phyloP scores from a whole-genome alignment of 2,797 vertebrate species.

The Pampus argenteus region DNA sequence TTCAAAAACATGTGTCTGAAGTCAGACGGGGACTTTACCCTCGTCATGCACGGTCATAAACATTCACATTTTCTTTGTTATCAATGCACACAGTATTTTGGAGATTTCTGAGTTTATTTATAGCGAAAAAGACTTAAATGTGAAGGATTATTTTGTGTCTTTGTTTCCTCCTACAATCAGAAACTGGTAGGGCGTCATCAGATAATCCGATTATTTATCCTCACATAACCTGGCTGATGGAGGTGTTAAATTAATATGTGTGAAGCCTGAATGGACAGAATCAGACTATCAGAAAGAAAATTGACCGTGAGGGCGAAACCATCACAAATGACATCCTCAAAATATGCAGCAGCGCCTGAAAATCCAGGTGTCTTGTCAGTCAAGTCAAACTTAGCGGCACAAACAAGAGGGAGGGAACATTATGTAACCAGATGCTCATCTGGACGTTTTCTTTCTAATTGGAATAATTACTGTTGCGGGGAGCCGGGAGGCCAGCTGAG shows the following conservation, averaged over 20 bases:
- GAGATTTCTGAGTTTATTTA: conserved; percentile 26
- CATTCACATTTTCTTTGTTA: conserved; percentile 37
- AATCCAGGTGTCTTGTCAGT: conserved; percentile 24
- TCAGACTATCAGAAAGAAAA: neutral
- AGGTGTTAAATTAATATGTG: neutral
- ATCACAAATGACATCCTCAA: conserved; percentile 1
- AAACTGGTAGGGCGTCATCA: neutral
- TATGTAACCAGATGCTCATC: conserved; percentile 52
- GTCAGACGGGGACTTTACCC: conserved; percentile 26
- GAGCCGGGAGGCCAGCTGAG: conserved; percentile 71
- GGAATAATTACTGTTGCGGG: conserved; percentile 72
- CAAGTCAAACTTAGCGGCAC: conserved; percentile 5
- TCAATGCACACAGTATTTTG: conserved; percentile 14
- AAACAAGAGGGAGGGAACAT: conserved; percentile 30
- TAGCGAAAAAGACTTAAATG: conserved; percentile 10
- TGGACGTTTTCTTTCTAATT: conserved; percentile 65
- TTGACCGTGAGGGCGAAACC: conserved; percentile 11
- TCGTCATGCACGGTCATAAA: conserved; percentile 31
- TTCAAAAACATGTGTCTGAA: conserved; percentile 38
- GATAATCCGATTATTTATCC: conserved; percentile 22
- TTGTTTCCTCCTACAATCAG: neutral
- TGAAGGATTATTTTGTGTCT: conserved; percentile 8
- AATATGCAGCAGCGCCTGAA: neutral
- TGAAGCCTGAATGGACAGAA: conserved; percentile 8
- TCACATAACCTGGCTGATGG: conserved; percentile 9